phyloP scores from a whole-genome alignment of 1,140 invertebrate genomes.

The Drosophila hydei region DNA sequence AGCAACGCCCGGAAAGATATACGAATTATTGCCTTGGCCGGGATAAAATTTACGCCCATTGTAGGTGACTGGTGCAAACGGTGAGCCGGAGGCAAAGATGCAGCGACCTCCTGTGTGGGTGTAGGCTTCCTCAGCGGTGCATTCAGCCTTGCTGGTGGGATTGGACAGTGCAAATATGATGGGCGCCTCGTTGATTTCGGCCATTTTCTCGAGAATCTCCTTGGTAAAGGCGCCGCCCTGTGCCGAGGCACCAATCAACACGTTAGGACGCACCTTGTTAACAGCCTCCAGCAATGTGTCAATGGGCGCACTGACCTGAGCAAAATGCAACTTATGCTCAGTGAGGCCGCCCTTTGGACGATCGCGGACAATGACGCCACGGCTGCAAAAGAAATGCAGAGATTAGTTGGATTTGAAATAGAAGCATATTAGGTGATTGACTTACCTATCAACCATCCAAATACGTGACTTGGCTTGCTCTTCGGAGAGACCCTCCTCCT shows the following conservation, averaged over 20 bases:
- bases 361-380: slow-evolving; percentile 91
- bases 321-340: slow-evolving; percentile 91
- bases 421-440: neutral
- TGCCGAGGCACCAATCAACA: slow-evolving; percentile 96
- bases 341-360: slow-evolving; percentile 87
- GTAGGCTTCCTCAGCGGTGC: slow-evolving; percentile 98
- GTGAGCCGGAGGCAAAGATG: slow-evolving; percentile 96
- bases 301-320: slow-evolving; percentile 90
- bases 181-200: slow-evolving; percentile 86
- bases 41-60: slow-evolving; percentile 92
- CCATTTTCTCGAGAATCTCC: slow-evolving; percentile 94
- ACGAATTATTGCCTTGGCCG: slow-evolving; percentile 98
- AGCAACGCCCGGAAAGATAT: slow-evolving; percentile 97
- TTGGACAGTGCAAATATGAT: slow-evolving; percentile 97
- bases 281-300: slow-evolving; percentile 92
- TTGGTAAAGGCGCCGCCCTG: slow-evolving; percentile 94
- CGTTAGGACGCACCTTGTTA: slow-evolving; percentile 90
- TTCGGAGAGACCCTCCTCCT: slow-evolving; percentile 88
- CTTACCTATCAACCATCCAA: slow-evolving; percentile 85
- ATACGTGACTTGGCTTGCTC: slow-evolving; percentile 68
- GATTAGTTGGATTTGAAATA: slow-evolving; percentile 56
- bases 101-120: slow-evolving; percentile 89
- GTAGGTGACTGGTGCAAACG: slow-evolving; percentile 92
- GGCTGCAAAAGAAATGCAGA: slow-evolving; percentile 88
- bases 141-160: slow-evolving; percentile 98